A percentile compares a stretch with the other conserved stretches of the same genome.
Evolutionary conservation across 1,140 invertebrate species (phyloP).

Genomic region (Drosophila littoralis): DNA sequence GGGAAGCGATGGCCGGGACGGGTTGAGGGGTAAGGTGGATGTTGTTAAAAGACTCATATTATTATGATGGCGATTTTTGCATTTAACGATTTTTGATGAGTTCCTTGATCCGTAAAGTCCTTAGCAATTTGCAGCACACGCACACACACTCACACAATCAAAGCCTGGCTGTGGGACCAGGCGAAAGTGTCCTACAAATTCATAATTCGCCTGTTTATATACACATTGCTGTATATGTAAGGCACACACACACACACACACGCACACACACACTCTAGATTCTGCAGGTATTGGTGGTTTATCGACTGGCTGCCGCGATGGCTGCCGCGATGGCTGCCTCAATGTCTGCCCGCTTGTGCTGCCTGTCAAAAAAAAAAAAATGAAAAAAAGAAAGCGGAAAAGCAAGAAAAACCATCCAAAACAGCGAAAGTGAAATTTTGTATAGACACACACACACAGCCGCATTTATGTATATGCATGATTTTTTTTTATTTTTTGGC

Average conservation of each 20-base stretch:
- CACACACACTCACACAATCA: constrained; percentile 15
- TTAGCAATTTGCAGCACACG: constrained; percentile 52
- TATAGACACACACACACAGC: constrained; percentile 23
- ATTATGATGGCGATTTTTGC: constrained; percentile 60
- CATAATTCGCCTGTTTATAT: constrained; percentile 77
- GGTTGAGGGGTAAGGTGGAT: no score
- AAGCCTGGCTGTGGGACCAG: not conserved
- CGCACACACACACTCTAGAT: not conserved
- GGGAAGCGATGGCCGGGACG: no score
- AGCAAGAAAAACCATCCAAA: constrained; percentile 32
- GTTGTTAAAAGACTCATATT: constrained; percentile 2
- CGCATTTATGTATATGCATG: not conserved
- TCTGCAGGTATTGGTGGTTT: constrained; percentile 64
- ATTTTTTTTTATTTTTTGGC: constrained; percentile 47
- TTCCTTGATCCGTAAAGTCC: constrained; percentile 79
- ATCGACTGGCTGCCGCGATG: constrained; percentile 53
- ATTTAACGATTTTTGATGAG: constrained; percentile 82
- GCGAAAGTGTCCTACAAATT: constrained; percentile 72
- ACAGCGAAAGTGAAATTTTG: constrained; percentile 65
- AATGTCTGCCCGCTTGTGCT: constrained; percentile 65
- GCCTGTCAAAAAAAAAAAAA: constrained; percentile 32
- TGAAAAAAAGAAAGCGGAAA: constrained; percentile 27
- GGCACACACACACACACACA: constrained; percentile 23
- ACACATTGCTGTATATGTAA: constrained; percentile 43
- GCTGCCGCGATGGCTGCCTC: constrained; percentile 59